Conservation (phyloP, 2,797 vertebrate genomes). For the Halcyon badia region DNA sequence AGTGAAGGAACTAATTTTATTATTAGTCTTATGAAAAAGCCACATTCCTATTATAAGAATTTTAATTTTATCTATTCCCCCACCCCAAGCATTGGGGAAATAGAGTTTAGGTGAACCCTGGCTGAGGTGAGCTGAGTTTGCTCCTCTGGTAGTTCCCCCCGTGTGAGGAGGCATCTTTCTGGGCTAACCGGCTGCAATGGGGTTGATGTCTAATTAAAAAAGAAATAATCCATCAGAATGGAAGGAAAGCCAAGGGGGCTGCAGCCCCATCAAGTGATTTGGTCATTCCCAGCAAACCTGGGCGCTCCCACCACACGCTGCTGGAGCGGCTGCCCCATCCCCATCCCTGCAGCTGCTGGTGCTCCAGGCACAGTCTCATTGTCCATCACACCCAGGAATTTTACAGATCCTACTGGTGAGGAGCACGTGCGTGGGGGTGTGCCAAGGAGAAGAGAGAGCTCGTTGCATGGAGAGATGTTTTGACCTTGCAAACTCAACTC, state of each 20-base stretch:
- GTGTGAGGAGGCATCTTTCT: background rate
- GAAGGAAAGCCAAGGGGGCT: background rate
- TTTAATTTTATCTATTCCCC: background rate
- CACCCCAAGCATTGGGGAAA: background rate
- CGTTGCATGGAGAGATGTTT: background rate
- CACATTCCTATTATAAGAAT: background rate
- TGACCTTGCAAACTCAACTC: background rate
- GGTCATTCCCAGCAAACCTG: background rate
- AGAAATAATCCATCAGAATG: background rate
- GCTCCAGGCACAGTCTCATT: background rate
- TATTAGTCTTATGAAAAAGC: background rate
- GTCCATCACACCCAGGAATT: background rate
- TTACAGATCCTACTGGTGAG: background rate
- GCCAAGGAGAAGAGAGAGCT: background rate
- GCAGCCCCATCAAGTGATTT: accelerated
- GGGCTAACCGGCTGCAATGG: background rate
- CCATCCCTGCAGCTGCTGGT: background rate
- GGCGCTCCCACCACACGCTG: accelerated
- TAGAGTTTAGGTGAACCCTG: background rate
- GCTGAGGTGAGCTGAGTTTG: accelerated
- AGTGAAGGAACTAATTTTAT: background rate
- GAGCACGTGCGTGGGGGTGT: accelerated
- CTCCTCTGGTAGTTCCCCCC: background rate
- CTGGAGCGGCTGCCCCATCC: background rate
- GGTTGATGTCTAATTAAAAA: background rate